phyloP scores from a whole-genome alignment of 2,888 invertebrate genomes.

The Amphipyra berbera region DNA sequence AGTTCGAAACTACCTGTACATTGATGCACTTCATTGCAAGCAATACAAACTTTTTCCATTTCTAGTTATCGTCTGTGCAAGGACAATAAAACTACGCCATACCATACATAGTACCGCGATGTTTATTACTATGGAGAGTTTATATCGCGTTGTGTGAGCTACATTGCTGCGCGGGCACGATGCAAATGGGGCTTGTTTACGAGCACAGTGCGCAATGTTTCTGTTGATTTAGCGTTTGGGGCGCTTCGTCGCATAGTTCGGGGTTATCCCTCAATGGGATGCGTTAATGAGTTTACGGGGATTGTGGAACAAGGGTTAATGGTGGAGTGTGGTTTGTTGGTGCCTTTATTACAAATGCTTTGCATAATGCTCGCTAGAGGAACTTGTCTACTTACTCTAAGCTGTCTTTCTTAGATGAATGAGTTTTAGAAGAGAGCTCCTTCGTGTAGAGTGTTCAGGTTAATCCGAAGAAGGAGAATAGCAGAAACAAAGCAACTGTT shows the following conservation, averaged over 20 bases:
- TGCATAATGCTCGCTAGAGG: conserved; percentile 1
- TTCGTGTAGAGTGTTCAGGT: no score
- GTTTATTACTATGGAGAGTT: conserved; percentile 48
- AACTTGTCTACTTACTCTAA: neutral
- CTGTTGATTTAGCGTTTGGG: conserved; percentile 45
- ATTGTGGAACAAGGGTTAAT: conserved; percentile 13
- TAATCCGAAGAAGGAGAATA: no score
- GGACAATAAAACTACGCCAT: conserved; percentile 42
- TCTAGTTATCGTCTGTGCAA: conserved; percentile 40
- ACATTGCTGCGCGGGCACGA: conserved; percentile 51
- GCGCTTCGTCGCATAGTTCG: conserved; percentile 32
- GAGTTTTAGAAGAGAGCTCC: neutral
- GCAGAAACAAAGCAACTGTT: no score
- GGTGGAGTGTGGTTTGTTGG: neutral
- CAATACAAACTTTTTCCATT: conserved; percentile 62
- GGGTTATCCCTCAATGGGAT: conserved; percentile 36
- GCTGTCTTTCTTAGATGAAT: neutral
- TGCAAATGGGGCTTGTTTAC: conserved; percentile 60
- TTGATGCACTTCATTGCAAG: conserved; percentile 52
- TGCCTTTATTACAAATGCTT: neutral
- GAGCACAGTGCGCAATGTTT: conserved; percentile 52
- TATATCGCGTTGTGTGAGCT: conserved; percentile 46
- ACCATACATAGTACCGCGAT: conserved; percentile 40
- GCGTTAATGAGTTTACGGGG: conserved; percentile 52
- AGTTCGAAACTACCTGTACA: conserved; percentile 25